These are phyloP conservation scores for Agelaius tricolor DNA, from an alignment of 2,113 vertebrate genomes.

Conservation along the genomic window DNA sequence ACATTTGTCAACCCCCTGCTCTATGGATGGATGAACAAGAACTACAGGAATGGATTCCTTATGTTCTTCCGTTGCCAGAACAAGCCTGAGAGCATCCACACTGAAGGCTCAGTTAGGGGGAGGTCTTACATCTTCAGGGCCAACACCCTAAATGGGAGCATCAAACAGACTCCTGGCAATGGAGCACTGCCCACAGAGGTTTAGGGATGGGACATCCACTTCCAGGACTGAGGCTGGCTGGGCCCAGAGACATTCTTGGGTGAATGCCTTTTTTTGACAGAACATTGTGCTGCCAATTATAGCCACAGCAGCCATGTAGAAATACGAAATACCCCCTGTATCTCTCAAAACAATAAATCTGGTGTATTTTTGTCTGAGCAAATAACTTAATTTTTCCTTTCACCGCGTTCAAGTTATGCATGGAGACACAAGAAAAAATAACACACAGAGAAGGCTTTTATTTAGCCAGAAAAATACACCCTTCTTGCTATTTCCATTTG, in stretches of 20 bases:
- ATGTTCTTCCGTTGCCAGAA: slow-evolving; percentile 90
- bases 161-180: slow-evolving; percentile 62
- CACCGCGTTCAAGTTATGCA: not conserved
- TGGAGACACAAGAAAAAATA: not conserved
- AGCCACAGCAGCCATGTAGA: not conserved
- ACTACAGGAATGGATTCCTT: slow-evolving; percentile 90
- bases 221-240: not conserved
- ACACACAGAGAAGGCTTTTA: not conserved
- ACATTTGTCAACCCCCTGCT: slow-evolving; percentile 90
- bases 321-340: slow-evolving; percentile 17
- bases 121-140: slow-evolving; percentile 75
- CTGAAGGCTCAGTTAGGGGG: slow-evolving; percentile 85
- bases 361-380: slow-evolving; percentile 14
- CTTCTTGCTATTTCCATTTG: not conserved
- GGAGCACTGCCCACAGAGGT: slow-evolving; percentile 83
- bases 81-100: slow-evolving; percentile 82
- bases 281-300: not conserved
- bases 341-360: slow-evolving; percentile 39
- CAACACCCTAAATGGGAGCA: slow-evolving; percentile 77
- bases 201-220: slow-evolving; percentile 44
- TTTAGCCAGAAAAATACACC: not conserved
- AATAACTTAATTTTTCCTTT: not conserved
- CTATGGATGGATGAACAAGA: slow-evolving; percentile 97
- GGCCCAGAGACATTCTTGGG: not conserved
- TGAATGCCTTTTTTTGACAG: not conserved